Evolutionary conservation across 2,797 vertebrate genomes (phyloP).

Genomic region (Catostomus latipinnis): DNA sequence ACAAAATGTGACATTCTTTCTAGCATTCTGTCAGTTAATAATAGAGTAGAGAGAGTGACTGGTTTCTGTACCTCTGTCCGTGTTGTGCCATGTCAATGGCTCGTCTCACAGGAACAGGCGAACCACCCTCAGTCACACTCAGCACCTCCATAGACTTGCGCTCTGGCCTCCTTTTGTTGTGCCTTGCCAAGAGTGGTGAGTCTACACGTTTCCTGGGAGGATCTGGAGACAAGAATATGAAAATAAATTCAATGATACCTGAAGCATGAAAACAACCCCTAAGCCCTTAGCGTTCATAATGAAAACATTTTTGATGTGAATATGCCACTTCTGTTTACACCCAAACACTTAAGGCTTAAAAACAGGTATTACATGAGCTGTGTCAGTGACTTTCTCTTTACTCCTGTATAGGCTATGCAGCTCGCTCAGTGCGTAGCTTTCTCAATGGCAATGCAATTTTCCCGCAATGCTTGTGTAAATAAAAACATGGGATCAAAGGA

Average conservation of each 20-base stretch:
- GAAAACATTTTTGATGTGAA: too few relatives aligned
- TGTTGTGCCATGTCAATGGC: constrained; percentile 97
- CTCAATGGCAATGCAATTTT: too few relatives aligned
- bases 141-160: constrained; percentile 99
- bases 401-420: too few relatives aligned
- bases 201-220: constrained; percentile 91
- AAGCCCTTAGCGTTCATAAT: too few relatives aligned
- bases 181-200: constrained; percentile 97
- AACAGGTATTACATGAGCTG: too few relatives aligned
- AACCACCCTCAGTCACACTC: constrained; percentile 94
- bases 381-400: too few relatives aligned
- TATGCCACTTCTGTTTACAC: too few relatives aligned
- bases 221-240: constrained; percentile 59
- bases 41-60: neutral
- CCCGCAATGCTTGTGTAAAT: too few relatives aligned
- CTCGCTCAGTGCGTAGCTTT: too few relatives aligned
- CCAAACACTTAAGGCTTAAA: too few relatives aligned
- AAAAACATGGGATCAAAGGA: too few relatives aligned
- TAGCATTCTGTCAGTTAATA: neutral
- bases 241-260: constrained; percentile 13
- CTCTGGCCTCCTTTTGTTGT: constrained; percentile 93
- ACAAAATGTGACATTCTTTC: constrained; percentile 21
- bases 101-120: constrained; percentile 91
- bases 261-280: neutral
- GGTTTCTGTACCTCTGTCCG: constrained; percentile 87